These are phyloP conservation scores for Pasiphila rectangulata DNA, from an alignment of 2,888 invertebrate species.

Conservation along the genomic window DNA sequence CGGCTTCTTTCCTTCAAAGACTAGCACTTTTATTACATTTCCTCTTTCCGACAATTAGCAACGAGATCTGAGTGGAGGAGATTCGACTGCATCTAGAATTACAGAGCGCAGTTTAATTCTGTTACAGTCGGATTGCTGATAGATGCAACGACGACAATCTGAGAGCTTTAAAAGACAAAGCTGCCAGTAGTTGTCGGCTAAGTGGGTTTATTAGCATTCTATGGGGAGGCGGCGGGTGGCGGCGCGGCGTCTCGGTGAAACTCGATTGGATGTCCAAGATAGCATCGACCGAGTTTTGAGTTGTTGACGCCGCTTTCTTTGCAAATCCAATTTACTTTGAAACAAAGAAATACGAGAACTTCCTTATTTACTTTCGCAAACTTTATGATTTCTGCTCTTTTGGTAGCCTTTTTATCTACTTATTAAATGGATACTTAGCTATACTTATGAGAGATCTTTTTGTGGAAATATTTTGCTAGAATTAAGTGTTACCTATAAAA, in stretches of 20 bases:
- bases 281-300: slow-evolving; percentile 49
- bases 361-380: slow-evolving; percentile 29
- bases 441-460: too few relatives aligned
- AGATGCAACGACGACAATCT: slow-evolving; percentile 63
- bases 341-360: slow-evolving; percentile 33
- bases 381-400: slow-evolving; percentile 25
- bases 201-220: slow-evolving; percentile 65
- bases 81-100: slow-evolving; percentile 57
- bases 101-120: slow-evolving; percentile 66
- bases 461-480: too few relatives aligned
- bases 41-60: slow-evolving; percentile 76
- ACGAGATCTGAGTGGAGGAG: slow-evolving; percentile 60
- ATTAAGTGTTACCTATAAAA: too few relatives aligned
- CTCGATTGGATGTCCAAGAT: slow-evolving; percentile 62
- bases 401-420: slow-evolving; percentile 8
- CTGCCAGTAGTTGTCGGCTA: slow-evolving; percentile 59
- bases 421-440: slow-evolving; percentile 1
- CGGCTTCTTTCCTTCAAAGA: slow-evolving; percentile 72
- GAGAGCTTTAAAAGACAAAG: slow-evolving; percentile 57
- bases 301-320: slow-evolving; percentile 40
- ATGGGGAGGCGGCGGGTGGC: slow-evolving; percentile 39
- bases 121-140: slow-evolving; percentile 65
- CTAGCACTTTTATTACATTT: slow-evolving; percentile 75
- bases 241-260: slow-evolving; percentile 44
- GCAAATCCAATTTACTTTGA: slow-evolving; percentile 37